Evolutionary conservation across 1,140 invertebrate genomes (phyloP).

Genomic region (Heterodera schachtii): DNA sequence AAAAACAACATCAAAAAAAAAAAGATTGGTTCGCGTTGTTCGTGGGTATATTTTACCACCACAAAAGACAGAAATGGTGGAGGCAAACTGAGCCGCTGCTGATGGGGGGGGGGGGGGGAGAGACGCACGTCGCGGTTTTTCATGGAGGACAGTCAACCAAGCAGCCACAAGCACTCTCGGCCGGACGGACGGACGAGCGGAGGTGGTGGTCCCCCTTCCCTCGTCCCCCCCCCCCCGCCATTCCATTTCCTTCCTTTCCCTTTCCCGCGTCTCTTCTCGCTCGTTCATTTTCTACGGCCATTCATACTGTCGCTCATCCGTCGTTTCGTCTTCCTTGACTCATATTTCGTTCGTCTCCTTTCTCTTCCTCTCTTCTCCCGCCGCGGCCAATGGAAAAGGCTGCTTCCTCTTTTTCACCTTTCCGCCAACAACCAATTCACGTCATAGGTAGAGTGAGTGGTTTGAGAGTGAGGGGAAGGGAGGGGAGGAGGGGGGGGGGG

Average conservation of each 20-base stretch:
- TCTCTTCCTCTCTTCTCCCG: not conserved
- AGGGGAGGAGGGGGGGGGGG: too few species aligned
- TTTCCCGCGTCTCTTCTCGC: not conserved
- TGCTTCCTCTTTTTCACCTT: not conserved
- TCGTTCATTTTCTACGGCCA: not conserved
- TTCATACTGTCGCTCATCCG: conserved; percentile 1
- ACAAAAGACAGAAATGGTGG: conserved; percentile 1
- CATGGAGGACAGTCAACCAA: not conserved
- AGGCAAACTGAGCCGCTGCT: not conserved
- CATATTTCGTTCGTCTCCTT: not conserved
- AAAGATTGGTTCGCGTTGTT: not conserved
- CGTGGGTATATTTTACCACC: not conserved
- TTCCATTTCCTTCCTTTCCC: not conserved
- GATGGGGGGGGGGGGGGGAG: not conserved
- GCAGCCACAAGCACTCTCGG: not conserved
- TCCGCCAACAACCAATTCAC: not conserved
- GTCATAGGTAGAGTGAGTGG: not conserved
- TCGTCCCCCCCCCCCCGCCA: too few species aligned
- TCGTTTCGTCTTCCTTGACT: not conserved
- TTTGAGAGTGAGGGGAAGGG: too few species aligned
- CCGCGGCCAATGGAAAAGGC: too few species aligned
- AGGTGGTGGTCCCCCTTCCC: not conserved
- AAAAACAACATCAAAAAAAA: not conserved
- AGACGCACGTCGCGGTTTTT: conserved; percentile 3
- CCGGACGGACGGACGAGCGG: too few species aligned